Conservation (phyloP, 2,797 vertebrate genomes). For the Diglossa cyanea region DNA sequence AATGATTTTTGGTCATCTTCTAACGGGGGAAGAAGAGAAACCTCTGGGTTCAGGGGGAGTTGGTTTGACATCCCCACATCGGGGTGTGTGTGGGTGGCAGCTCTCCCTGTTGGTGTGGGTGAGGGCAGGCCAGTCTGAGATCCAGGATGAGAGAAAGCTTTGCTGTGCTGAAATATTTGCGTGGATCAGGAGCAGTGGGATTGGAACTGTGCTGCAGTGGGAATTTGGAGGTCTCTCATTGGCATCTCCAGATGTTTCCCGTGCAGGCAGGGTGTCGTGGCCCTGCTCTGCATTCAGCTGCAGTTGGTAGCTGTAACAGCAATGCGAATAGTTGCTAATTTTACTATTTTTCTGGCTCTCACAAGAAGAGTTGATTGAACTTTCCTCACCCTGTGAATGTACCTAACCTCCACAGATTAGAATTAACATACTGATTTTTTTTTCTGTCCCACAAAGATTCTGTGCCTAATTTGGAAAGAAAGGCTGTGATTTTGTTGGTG, state of each 20-base stretch:
- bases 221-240: background rate
- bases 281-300: background rate
- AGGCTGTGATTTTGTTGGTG: slow-evolving; percentile 2
- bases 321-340: background rate
- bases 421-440: background rate
- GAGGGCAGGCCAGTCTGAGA: background rate
- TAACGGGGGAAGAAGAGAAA: background rate
- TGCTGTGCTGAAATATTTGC: background rate
- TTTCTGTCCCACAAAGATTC: background rate
- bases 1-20: background rate
- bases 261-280: background rate
- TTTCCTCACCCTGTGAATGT: background rate
- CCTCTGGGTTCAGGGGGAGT: rapidly evolving
- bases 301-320: background rate
- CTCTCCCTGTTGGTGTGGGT: rapidly evolving
- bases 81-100: rapidly evolving
- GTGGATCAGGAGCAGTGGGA: background rate
- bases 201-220: rapidly evolving
- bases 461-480: slow-evolving; percentile 7
- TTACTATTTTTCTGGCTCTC: background rate
- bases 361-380: background rate
- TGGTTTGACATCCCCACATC: rapidly evolving
- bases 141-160: background rate
- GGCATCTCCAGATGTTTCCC: background rate
- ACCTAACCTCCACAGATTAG: background rate